Conservation (phyloP, 2,113 vertebrate genomes). For the Corynorhinus townsendii region DNA sequence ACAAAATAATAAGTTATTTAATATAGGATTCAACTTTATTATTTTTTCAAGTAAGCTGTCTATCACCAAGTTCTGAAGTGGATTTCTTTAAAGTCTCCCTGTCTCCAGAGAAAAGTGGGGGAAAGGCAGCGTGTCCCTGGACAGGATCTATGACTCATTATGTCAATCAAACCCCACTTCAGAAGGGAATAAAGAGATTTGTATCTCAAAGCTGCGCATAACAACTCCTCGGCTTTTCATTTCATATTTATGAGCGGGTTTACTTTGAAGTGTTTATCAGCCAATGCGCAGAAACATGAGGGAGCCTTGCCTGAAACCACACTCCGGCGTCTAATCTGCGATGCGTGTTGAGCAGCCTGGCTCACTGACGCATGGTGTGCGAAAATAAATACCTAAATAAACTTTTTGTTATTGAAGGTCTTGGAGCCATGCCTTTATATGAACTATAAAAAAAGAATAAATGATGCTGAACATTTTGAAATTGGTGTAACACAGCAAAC, state of each 20-base stretch:
- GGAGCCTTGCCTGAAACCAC: constrained; percentile 87
- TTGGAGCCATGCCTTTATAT: constrained; percentile 81
- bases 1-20: constrained; percentile 78
- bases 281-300: constrained; percentile 86
- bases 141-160: constrained; percentile 91
- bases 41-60: constrained; percentile 79
- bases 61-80: constrained; percentile 85
- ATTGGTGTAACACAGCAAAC: constrained; percentile 76
- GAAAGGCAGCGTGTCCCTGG: constrained; percentile 85
- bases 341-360: constrained; percentile 84
- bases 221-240: constrained; percentile 87
- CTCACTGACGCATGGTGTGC: constrained; percentile 83
- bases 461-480: constrained; percentile 80
- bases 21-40: constrained; percentile 77
- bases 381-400: constrained; percentile 81
- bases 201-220: constrained; percentile 88
- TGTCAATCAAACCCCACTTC: constrained; percentile 89
- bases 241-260: constrained; percentile 90
- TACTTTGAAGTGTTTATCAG: constrained; percentile 93
- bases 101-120: constrained; percentile 85
- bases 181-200: constrained; percentile 91
- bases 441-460: constrained; percentile 83
- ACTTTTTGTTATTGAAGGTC: constrained; percentile 80
- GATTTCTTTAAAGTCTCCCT: constrained; percentile 87
- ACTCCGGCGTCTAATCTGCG: constrained; percentile 86